Base-by-base conservation (phyloP, 2,797 vertebrate species). In the Micrastur ruficollis region DNA sequence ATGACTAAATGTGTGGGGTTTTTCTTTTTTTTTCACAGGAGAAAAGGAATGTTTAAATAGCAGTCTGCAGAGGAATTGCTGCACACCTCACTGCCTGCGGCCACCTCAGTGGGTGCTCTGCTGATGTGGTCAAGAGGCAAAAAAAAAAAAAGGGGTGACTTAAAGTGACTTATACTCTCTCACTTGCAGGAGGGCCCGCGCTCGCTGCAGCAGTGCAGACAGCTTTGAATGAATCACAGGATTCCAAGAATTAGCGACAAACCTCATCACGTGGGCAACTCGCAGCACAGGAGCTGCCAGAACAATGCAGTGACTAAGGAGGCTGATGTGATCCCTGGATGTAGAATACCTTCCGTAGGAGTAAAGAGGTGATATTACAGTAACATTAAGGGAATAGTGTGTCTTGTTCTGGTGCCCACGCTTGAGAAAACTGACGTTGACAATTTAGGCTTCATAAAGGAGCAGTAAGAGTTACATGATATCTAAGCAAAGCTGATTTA, bases 171-270 rank as follows among this genome's bases (percentile, higher is more conserved):
- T 87, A n/a, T 26, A 5, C n/a, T 79, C 49, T 66, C 38, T 66
- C 0, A 0, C 59, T 86, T 89, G 74, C 36, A 59, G 61, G 32
- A 63, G 34, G 42, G 50, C 65, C 59, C 1, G 2, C 1, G 8
- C 31, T 79, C 0, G 1, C 73, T 68, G 38, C 44, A 49, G 42
- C 18, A 25, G 52, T 6, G 8, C 70, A 91, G 91, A 76, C 91
- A 84, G 80, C 53, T 93, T 86, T 89, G 86, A 94, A 91, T 93
- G 85, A 91, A 91, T 90, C 84, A 91, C 81, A 87, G 86, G 56
- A 87, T 95, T 86, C 66, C 88, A 95, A 88, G 94, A 96, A 87
- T 76, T 78, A 49, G 63, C 7, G 11, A 78, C 75, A 80, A 76
- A 49, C 44, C 65, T 82, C 4, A 0, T 63, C 85, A 80, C 2